A percentile compares a stretch with the other conserved stretches of the same genome.
Evolutionary conservation across 2,888 invertebrate species (phyloP).

Genomic region (Xylota sylvarum): DNA sequence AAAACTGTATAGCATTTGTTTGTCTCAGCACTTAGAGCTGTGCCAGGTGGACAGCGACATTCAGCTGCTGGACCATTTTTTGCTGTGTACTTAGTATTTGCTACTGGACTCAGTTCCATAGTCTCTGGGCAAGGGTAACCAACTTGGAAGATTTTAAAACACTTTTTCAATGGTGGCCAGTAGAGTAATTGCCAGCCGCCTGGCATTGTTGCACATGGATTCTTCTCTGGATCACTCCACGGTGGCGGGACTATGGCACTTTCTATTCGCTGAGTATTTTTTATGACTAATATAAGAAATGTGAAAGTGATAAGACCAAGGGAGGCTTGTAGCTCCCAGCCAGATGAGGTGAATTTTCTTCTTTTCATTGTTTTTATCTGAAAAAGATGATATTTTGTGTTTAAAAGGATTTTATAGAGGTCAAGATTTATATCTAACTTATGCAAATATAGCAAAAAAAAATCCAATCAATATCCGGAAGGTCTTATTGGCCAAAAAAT

Average conservation of each 20-base stretch:
- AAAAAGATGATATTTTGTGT: too few species aligned
- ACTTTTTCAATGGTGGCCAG: conserved; percentile 93
- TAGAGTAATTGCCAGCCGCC: conserved; percentile 94
- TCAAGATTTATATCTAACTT: too few species aligned
- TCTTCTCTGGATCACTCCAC: conserved; percentile 93
- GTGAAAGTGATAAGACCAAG: conserved; percentile 77
- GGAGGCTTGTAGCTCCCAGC: conserved; percentile 80
- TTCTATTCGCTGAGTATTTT: conserved; percentile 72
- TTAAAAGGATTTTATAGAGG: too few species aligned
- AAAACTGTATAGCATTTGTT: conserved; percentile 91
- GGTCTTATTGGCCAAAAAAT: too few species aligned
- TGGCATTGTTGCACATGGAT: conserved; percentile 92
- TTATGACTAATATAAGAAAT: conserved; percentile 44
- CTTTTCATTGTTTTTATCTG: conserved; percentile 79
- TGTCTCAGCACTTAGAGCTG: conserved; percentile 89
- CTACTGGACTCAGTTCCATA: conserved; percentile 91
- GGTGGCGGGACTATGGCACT: conserved; percentile 91
- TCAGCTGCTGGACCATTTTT: conserved; percentile 89
- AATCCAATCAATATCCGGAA: too few species aligned
- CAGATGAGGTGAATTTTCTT: conserved; percentile 80
- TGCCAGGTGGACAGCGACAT: conserved; percentile 93
- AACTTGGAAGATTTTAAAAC: conserved; percentile 94
- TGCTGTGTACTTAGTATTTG: conserved; percentile 82
- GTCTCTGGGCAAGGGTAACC: conserved; percentile 94
- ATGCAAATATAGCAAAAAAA: too few species aligned